These are phyloP conservation scores for Dicentrarchus labrax DNA, from an alignment of 2,113 vertebrate genomes.

Conservation along the genomic window DNA sequence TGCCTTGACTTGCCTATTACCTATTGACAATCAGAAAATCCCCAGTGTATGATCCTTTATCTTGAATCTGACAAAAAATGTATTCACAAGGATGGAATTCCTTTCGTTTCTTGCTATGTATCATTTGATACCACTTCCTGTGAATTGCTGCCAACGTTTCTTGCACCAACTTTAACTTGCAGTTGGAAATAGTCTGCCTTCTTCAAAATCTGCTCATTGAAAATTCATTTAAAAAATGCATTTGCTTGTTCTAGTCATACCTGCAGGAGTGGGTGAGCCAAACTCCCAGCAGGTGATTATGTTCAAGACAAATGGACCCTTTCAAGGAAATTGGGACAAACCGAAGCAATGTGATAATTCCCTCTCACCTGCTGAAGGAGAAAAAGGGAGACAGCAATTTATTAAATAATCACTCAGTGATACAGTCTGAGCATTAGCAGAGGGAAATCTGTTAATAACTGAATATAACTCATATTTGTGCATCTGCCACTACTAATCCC, in stretches of 20 bases:
- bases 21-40: slow-evolving; percentile 40
- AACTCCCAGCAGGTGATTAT: slow-evolving; percentile 27
- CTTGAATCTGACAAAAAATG: slow-evolving; percentile 35
- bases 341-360: slow-evolving; percentile 28
- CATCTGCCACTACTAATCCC: slow-evolving; percentile 49
- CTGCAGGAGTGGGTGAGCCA: neutral
- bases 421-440: slow-evolving; percentile 13
- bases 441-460: slow-evolving; percentile 46
- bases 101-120: slow-evolving; percentile 16
- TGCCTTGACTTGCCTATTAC: slow-evolving; percentile 16
- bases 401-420: slow-evolving; percentile 26
- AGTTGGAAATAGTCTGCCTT: neutral
- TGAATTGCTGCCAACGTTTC: slow-evolving; percentile 35
- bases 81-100: slow-evolving; percentile 47
- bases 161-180: slow-evolving; percentile 17
- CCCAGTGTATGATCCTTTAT: slow-evolving; percentile 23
- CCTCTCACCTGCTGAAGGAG: slow-evolving; percentile 35
- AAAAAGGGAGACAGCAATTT: slow-evolving; percentile 10
- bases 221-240: slow-evolving; percentile 4
- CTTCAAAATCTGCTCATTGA: slow-evolving; percentile 23
- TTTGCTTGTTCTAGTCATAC: slow-evolving; percentile 25
- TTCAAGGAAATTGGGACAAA: slow-evolving; percentile 25
- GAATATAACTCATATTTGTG: slow-evolving; percentile 49
- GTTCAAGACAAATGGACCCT: slow-evolving; percentile 23
- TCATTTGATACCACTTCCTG: slow-evolving; percentile 26